A percentile compares a stretch with the other conserved stretches of the same genome.
Conservation (phyloP, 2,113 vertebrate species). For the Microtus pennsylvanicus region DNA sequence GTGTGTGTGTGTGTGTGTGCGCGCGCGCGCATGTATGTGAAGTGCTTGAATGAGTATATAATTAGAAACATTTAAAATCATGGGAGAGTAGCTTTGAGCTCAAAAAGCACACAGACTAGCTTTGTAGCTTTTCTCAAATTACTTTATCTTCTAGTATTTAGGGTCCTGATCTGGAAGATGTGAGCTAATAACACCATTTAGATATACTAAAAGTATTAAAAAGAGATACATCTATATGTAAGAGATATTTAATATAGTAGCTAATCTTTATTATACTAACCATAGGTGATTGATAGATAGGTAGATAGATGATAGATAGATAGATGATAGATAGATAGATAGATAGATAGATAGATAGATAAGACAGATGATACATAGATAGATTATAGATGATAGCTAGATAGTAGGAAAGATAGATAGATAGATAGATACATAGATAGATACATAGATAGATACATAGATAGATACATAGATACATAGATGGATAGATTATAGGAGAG, state of each 20-base stretch:
- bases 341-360: not conserved
- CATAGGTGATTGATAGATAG: not conserved
- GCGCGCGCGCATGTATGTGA: not conserved
- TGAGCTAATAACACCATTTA: not conserved
- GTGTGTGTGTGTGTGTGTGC: not conserved
- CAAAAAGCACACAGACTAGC: conserved; percentile 18
- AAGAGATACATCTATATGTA: not conserved
- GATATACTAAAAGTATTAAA: conserved; percentile 33
- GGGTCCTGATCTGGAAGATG: not conserved
- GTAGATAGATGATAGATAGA: not conserved
- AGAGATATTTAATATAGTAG: not conserved
- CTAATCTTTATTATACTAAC: not conserved
- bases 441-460: not conserved
- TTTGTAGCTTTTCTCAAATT: conserved; percentile 26
- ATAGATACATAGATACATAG: not conserved
- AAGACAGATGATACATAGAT: too few relatives aligned
- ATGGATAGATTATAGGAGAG: not conserved
- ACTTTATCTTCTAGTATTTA: conserved; percentile 6
- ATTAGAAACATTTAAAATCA: conserved; percentile 57
- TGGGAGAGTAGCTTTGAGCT: not conserved
- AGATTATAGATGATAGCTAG: not conserved
- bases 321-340: not conserved
- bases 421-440: not conserved
- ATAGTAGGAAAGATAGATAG: too few relatives aligned
- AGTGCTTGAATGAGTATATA: not conserved